phyloP scores from a whole-genome alignment of 2,888 invertebrate species.

The Synanthedon myopaeformis region DNA sequence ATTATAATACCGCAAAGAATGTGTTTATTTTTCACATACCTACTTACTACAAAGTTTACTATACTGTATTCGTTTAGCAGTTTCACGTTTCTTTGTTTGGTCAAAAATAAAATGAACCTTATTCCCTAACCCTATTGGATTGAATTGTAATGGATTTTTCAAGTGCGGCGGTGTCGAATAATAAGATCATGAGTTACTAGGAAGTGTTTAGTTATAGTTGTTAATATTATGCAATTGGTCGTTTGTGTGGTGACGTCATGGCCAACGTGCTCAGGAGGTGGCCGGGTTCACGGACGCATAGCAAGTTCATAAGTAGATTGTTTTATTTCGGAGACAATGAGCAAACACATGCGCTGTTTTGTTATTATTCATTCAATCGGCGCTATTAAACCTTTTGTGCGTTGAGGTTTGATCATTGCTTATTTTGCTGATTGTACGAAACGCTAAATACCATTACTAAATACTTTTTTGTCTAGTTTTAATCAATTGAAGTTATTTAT shows the following conservation, averaged over 20 bases:
- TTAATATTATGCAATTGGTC: constrained; percentile 58
- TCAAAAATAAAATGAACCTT: no score
- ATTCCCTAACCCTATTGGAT: no score
- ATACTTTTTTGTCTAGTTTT: no score
- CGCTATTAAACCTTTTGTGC: background rate
- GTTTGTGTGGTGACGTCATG: constrained; percentile 49
- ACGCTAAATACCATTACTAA: no score
- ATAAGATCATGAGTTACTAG: constrained; percentile 4
- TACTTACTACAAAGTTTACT: no score
- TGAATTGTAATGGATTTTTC: no score
- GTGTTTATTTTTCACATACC: no score
- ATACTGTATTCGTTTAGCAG: no score
- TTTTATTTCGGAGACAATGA: constrained; percentile 7
- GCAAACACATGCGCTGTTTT: constrained; percentile 3
- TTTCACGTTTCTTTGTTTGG: no score
- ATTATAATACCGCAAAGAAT: no score
- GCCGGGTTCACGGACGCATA: constrained; percentile 42
- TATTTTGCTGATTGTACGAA: no score
- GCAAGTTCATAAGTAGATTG: constrained; percentile 34
- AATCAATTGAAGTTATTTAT: no score
- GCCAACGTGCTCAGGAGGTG: constrained; percentile 15
- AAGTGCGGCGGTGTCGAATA: background rate
- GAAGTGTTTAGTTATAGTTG: constrained; percentile 15
- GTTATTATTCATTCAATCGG: background rate
- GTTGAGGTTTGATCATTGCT: background rate